phyloP scores from a whole-genome alignment of 2,113 vertebrate genomes.

The Stegastes partitus region DNA sequence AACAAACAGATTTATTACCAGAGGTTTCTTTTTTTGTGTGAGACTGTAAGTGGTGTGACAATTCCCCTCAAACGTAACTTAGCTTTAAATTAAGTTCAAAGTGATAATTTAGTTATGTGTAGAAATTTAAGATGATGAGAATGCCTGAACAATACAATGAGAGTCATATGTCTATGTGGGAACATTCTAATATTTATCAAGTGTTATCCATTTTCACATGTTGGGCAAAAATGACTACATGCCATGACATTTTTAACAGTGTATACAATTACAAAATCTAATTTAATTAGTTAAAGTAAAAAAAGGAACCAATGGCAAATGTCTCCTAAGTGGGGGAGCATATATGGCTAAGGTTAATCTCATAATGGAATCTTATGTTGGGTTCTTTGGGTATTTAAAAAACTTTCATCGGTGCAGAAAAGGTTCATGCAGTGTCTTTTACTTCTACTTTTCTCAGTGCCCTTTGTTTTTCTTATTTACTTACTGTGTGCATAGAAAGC shows the following conservation, averaged over 20 bases:
- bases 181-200: slow-evolving; percentile 19
- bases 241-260: slow-evolving; percentile 6
- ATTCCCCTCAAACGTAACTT: slow-evolving; percentile 14
- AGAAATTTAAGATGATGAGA: slow-evolving; percentile 10
- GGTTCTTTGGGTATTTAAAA: background rate
- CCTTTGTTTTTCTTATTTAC: background rate
- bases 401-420: background rate
- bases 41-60: slow-evolving; percentile 2
- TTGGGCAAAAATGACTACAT: slow-evolving; percentile 20
- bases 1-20: slow-evolving; percentile 15
- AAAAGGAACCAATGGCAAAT: slow-evolving; percentile 22
- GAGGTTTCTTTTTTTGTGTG: slow-evolving; percentile 9
- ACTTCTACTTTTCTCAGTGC: background rate
- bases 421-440: background rate
- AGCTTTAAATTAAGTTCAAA: slow-evolving; percentile 17
- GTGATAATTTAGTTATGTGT: slow-evolving; percentile 31
- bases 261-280: slow-evolving; percentile 6
- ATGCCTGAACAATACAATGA: slow-evolving; percentile 4
- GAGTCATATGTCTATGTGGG: background rate
- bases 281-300: slow-evolving; percentile 19
- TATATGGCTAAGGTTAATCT: background rate
- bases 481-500: background rate
- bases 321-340: background rate
- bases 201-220: slow-evolving; percentile 28
- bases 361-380: background rate